Conservation (phyloP, 2,888 invertebrate genomes). For the Rhodophaea formosa region DNA sequence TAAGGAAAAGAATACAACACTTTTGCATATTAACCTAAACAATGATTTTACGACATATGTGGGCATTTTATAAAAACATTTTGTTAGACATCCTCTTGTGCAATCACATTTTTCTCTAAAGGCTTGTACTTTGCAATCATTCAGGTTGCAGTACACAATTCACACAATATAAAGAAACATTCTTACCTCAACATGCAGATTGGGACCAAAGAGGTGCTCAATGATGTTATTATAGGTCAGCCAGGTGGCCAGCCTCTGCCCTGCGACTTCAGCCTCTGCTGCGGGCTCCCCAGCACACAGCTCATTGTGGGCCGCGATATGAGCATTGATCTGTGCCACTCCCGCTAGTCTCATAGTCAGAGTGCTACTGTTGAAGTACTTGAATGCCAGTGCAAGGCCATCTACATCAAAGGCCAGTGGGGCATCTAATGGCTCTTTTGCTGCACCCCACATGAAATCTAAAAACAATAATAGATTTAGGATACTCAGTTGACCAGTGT, state of each 20-base stretch:
- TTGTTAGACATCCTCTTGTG: no score
- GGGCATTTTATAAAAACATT: no score
- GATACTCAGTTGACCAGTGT: no score
- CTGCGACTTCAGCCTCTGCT: conserved; percentile 91
- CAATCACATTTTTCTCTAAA: no score
- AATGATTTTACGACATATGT: no score
- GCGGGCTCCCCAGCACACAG: conserved; percentile 93
- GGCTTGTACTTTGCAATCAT: no score
- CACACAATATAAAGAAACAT: background rate
- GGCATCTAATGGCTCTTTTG: conserved; percentile 94
- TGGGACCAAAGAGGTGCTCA: conserved; percentile 97
- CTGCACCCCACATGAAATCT: conserved; percentile 98
- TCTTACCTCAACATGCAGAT: conserved; percentile 95
- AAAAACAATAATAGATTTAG: conserved; percentile 16
- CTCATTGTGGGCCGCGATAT: conserved; percentile 95
- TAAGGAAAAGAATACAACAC: no score
- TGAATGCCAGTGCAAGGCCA: conserved; percentile 95
- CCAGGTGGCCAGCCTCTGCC: conserved; percentile 93
- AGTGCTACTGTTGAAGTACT: conserved; percentile 97
- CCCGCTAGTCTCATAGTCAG: conserved; percentile 96
- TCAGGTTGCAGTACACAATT: no score
- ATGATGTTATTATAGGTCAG: conserved; percentile 93
- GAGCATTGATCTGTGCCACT: conserved; percentile 96
- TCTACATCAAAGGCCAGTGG: conserved; percentile 93
- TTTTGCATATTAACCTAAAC: no score